Evolutionary conservation across 2,113 vertebrate species (phyloP), one percentile per base, ranked within the genome.

Genomic region (Nothocercus julius): DNA sequence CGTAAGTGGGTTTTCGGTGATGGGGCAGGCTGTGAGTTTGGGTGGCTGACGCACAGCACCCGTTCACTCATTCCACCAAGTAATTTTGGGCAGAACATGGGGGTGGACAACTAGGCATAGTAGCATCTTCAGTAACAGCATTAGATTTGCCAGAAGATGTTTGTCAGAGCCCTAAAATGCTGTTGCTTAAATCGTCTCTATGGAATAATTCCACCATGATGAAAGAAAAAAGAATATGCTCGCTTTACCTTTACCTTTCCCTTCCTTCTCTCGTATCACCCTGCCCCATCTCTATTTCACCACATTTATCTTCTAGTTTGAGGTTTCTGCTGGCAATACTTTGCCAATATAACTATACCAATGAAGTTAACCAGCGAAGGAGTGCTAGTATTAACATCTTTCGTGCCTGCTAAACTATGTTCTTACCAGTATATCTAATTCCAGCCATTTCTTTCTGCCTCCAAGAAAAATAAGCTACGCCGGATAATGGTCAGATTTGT

Each of bases 401-500:
- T 82, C 36, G 45, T 89, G 51, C 70, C 62, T 58, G 24, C 49
- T 82, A 45, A 90, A 69, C 47, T 83, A 13, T 64, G 62, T 10
- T 88, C 90, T 78, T 84, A 51, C 73, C 61, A 61, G 62, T 30
- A 76, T 82, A 64, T 32, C 34, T 78, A 76, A 36, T 56, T 93
- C 68, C 87, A 92, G 56, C 36, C 32, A 81, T 77, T 34, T 92
- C 47, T 32, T 86, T 88, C 72, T 78, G n/a, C 42, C 24, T 88
- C 58, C 69, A 92, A 90, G 66, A 84, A 81, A 90, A 94, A 94
- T 67, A 86, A 84, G 68, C 30, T 53, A 0, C 87, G 38, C 61
- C n/a, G 40, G 38, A n/a, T 84, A 88, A 86, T 32, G 69, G 56
- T 86, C 69, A 82, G 69, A 73, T 94, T 92, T 93, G 85, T 83